Evolutionary conservation across 2,888 invertebrate species (phyloP), one percentile per base, ranked within the genome.

Genomic region (Andrena fulva): DNA sequence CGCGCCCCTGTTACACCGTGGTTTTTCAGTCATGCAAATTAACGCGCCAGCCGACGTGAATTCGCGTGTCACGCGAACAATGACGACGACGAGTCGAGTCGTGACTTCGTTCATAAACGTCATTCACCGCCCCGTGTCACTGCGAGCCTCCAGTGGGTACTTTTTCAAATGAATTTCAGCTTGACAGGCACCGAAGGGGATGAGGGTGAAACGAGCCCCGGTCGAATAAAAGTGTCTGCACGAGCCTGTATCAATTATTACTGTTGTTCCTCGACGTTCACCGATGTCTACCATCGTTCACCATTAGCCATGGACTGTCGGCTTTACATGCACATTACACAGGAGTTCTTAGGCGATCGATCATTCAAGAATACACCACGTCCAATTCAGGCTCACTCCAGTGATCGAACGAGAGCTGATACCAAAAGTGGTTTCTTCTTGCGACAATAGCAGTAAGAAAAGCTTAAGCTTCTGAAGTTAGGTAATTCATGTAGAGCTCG

Each of bases 41-140:
- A 82, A 71, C 67, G 62, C 67, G 70, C 52, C 48, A 56, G 67
- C 12, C 62, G 74, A 67, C 70, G 50, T 4, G 52, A 66, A 64
- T 70, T 33, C 69, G 67, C 62, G 31, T 64, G 64, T 52, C 76
- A 66, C 66, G 29, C 33, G 56, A 60, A 48, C 60, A 59, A 56
- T 42, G 64, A 52, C 52, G 56, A 7, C 77, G 74, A 7, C 42
- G 10, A 10, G 52, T 31, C 48, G 42, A 66, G 42, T 50, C 69
- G 76, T 69, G 72, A 85, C 72, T 80, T 80, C 77, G 70, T 76
- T 78, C 68, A 76, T 79, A 79, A 84, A 78, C 70, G 70, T 73
- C 80, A 80, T 63, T 80, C 76, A 42, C 24, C 54, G 35, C 42
- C 54, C 10, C 2, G 72, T 60, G 71, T 74, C 59, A 72, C 59